A percentile compares a stretch with the other conserved stretches of the same genome.
Evolutionary conservation across 2,113 vertebrate species (phyloP).

Genomic region (Corythaixoides concolor): DNA sequence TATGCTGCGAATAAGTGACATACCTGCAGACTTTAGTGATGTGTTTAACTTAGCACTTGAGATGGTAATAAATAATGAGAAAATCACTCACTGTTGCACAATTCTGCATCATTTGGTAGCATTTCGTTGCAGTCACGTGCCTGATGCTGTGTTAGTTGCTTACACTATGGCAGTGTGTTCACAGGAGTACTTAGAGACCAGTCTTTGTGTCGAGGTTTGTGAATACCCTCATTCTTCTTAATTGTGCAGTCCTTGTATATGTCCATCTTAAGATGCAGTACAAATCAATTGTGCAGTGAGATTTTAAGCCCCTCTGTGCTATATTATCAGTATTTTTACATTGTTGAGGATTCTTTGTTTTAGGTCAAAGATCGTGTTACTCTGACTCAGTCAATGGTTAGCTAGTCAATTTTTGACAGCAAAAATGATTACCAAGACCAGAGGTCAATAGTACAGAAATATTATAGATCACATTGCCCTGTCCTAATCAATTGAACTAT

Average conservation of each 20-base stretch:
- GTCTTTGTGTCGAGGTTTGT: background rate
- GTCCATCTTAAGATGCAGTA: background rate
- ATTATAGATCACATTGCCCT: background rate
- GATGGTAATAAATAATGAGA: background rate
- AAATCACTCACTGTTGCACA: background rate
- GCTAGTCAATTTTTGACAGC: constrained; percentile 13
- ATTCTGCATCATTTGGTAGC: background rate
- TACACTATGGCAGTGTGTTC: background rate
- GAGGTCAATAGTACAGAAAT: constrained; percentile 20
- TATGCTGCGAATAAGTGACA: background rate
- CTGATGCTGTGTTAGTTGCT: background rate
- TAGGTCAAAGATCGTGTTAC: background rate
- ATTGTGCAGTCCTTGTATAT: background rate
- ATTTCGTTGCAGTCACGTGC: background rate
- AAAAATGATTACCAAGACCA: background rate
- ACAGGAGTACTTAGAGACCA: background rate
- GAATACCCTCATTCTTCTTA: background rate
- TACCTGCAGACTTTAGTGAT: too few species aligned
- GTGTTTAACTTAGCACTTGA: background rate
- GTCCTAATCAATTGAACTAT: background rate
- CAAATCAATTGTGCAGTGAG: background rate
- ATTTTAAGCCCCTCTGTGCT: background rate
- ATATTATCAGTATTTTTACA: background rate
- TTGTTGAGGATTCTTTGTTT: background rate
- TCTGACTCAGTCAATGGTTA: background rate